Conservation (phyloP, 2,797 vertebrate genomes). For the Tragopan temminckii region DNA sequence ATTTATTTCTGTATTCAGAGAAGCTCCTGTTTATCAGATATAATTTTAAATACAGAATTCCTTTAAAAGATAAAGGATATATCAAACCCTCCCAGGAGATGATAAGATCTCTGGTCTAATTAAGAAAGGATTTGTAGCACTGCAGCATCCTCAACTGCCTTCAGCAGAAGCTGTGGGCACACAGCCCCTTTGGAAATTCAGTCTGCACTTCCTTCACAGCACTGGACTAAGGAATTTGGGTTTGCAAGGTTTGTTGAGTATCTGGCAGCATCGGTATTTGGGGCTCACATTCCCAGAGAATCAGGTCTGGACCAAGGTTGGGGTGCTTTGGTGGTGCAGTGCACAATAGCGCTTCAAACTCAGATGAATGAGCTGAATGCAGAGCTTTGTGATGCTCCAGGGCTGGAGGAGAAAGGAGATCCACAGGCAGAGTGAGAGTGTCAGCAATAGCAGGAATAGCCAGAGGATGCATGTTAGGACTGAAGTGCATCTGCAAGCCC, state of each 20-base stretch:
- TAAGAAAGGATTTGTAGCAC: constrained; percentile 6
- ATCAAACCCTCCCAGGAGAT: constrained; percentile 3
- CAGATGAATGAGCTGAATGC: not conserved
- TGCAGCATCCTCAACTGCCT: not conserved
- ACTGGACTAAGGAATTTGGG: not conserved
- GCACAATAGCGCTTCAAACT: not conserved
- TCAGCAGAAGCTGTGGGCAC: not conserved
- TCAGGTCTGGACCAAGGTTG: not conserved
- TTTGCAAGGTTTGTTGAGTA: not conserved
- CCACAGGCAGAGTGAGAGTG: not conserved
- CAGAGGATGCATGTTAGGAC: not conserved
- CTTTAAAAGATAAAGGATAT: constrained; percentile 22
- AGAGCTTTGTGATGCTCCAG: not conserved
- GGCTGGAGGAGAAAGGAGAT: not conserved
- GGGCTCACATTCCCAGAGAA: not conserved
- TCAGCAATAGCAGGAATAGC: not conserved
- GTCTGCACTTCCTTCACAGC: not conserved
- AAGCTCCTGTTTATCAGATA: not conserved
- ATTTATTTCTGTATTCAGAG: not conserved
- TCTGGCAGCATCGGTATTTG: not conserved
- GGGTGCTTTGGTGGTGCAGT: not conserved
- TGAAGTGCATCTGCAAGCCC: not conserved
- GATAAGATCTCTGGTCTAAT: constrained; percentile 28
- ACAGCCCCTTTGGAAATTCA: constrained; percentile 28
- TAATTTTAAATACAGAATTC: constrained; percentile 19